phyloP scores from a whole-genome alignment of 2,888 invertebrate genomes.

The Harmothoe impar region DNA sequence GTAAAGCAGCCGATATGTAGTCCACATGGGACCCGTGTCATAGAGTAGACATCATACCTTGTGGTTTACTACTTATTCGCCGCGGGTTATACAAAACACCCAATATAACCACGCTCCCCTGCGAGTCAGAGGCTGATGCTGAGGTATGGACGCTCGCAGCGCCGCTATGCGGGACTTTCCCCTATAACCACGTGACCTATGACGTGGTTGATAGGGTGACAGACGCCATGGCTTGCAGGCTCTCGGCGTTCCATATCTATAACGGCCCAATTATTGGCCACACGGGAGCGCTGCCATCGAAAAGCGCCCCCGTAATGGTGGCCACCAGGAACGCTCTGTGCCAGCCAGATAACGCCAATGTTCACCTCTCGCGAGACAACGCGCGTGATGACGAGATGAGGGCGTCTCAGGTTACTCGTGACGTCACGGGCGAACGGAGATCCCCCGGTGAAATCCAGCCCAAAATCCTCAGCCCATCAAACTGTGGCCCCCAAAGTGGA shows the following conservation, averaged over 20 bases:
- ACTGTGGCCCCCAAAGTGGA: no score
- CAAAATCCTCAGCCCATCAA: not conserved
- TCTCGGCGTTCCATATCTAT: not conserved
- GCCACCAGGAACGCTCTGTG: conserved; percentile 3
- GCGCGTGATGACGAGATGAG: not conserved
- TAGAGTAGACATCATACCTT: conserved; percentile 23
- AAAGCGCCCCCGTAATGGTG: not conserved
- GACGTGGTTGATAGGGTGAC: conserved; percentile 33
- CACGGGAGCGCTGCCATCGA: conserved; percentile 5
- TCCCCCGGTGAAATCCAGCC: not conserved
- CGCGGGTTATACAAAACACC: conserved; percentile 11
- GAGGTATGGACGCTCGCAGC: conserved; percentile 1
- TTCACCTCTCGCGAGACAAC: conserved; percentile 31
- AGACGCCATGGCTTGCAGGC: conserved; percentile 5
- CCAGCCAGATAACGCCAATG: conserved; percentile 16
- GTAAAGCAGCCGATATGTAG: not conserved
- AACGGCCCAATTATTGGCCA: conserved; percentile 45
- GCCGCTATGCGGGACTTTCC: not conserved
- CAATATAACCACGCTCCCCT: not conserved
- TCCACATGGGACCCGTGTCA: not conserved
- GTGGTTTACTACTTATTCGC: conserved; percentile 6
- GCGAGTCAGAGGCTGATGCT: not conserved
- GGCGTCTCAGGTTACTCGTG: conserved; percentile 5
- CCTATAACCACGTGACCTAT: conserved; percentile 30
- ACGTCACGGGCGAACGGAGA: not conserved